Evolutionary conservation across 2,888 invertebrate species (phyloP).

Genomic region (Epicampocera succincta): DNA sequence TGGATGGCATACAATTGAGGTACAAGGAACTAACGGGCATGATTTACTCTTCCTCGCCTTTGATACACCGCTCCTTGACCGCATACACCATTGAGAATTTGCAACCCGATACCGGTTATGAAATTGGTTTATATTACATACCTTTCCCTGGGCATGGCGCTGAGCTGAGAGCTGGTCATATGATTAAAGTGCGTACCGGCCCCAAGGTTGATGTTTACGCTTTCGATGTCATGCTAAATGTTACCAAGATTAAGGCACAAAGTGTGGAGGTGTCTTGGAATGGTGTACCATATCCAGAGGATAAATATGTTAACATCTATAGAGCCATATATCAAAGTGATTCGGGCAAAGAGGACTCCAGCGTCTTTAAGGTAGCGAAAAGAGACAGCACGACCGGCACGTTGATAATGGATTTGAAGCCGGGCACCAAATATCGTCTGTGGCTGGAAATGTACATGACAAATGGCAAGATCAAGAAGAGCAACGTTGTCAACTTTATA

Average conservation of each 20-base stretch:
- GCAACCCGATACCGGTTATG: slow-evolving; percentile 89
- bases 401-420: slow-evolving; percentile 86
- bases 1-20: slow-evolving; percentile 93
- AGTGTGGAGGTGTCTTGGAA: slow-evolving; percentile 91
- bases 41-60: slow-evolving; percentile 91
- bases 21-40: slow-evolving; percentile 92
- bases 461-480: slow-evolving; percentile 94
- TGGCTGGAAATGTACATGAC: slow-evolving; percentile 95
- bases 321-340: slow-evolving; percentile 91
- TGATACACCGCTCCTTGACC: slow-evolving; percentile 91
- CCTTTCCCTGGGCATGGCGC: slow-evolving; percentile 91
- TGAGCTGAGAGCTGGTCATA: slow-evolving; percentile 88
- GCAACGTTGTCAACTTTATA: slow-evolving; percentile 93
- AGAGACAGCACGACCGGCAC: slow-evolving; percentile 87
- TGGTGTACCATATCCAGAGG: slow-evolving; percentile 93
- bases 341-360: slow-evolving; percentile 87
- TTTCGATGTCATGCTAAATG: slow-evolving; percentile 90
- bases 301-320: slow-evolving; percentile 94
- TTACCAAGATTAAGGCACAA: slow-evolving; percentile 88
- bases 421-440: slow-evolving; percentile 90
- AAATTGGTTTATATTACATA: slow-evolving; percentile 91
- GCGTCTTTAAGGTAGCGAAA: slow-evolving; percentile 89
- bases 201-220: slow-evolving; percentile 89
- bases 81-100: slow-evolving; percentile 90
- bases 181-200: slow-evolving; percentile 87